A percentile compares a stretch with the other conserved stretches of the same genome.
These are phyloP conservation scores for Lepilemur ruficaudatus DNA, from an alignment of 2,797 vertebrate species.

Conservation along the genomic window DNA sequence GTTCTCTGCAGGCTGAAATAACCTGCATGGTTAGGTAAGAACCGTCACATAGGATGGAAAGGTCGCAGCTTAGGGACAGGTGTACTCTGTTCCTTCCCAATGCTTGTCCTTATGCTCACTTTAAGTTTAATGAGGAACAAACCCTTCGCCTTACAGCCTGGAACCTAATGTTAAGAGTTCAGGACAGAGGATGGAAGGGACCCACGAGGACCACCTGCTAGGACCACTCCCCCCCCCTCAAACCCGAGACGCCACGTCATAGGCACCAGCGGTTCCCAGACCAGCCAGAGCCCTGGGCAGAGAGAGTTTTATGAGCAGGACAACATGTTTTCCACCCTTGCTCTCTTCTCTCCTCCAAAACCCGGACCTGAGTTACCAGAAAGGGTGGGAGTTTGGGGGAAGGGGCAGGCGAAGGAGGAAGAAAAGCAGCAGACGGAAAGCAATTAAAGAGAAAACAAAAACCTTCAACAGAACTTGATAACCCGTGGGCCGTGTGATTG, in stretches of 20 bases:
- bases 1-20: background rate
- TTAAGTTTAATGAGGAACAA: background rate
- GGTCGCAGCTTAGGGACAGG: background rate
- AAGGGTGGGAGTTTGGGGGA: background rate
- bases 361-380: background rate
- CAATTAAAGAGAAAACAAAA: background rate
- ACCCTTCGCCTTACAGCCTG: background rate
- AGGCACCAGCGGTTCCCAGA: fast-evolving
- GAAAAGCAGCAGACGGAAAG: background rate
- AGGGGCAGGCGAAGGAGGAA: background rate
- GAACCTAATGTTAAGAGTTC: background rate
- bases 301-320: fast-evolving
- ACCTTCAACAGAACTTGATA: background rate
- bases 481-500: conserved; percentile 37
- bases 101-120: background rate
- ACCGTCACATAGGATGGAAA: background rate
- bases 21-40: background rate
- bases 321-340: too few relatives aligned
- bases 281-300: background rate
- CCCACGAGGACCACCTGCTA: background rate
- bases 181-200: background rate
- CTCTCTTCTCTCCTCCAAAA: background rate
- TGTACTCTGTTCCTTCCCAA: background rate
- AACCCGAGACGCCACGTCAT: fast-evolving
- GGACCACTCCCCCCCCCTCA: too few relatives aligned